A percentile compares a stretch with the other conserved stretches of the same genome.
These are phyloP conservation scores for Parazoanthus swiftii DNA, from an alignment of 92 coral and sea anemone genomes.

Conservation along the genomic window DNA sequence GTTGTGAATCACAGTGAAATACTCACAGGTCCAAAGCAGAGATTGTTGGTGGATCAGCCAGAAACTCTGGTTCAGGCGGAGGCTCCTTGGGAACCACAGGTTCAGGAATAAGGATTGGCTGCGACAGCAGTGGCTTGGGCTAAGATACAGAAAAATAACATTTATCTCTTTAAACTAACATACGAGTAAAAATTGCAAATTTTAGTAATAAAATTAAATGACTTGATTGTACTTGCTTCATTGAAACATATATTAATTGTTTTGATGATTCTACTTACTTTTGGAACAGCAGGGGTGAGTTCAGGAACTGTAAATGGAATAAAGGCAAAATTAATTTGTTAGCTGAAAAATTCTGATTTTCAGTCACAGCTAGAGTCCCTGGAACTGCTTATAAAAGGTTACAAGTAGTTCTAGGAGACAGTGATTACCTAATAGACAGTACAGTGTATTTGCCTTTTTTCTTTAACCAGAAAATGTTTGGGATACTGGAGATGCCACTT, in stretches of 20 bases:
- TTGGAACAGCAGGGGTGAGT: conserved; percentile 30
- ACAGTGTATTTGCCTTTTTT: too few relatives aligned
- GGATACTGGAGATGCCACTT: too few relatives aligned
- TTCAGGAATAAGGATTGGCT: conserved; percentile 79
- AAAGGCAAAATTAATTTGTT: neutral
- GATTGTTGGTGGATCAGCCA: conserved; percentile 95
- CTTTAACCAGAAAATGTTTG: too few relatives aligned
- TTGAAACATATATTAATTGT: neutral
- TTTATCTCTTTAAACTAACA: too few relatives aligned
- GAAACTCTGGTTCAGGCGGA: conserved; percentile 94
- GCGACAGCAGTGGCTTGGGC: conserved; percentile 90
- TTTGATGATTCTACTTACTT: conserved; percentile 1
- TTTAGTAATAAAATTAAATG: neutral
- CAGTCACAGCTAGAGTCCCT: too few relatives aligned
- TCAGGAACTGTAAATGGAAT: conserved; percentile 23
- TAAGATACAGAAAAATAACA: neutral
- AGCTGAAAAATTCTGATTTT: neutral
- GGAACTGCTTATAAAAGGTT: too few relatives aligned
- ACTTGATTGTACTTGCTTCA: neutral
- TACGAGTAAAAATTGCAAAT: too few relatives aligned
- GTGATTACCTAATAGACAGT: too few relatives aligned
- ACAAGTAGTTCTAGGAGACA: too few relatives aligned
- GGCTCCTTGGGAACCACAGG: conserved; percentile 87
- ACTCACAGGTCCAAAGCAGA: conserved; percentile 97
- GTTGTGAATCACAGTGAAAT: neutral